Base-by-base conservation (phyloP, 92 coral and sea anemone species). In the Pocillopora meandrina region DNA sequence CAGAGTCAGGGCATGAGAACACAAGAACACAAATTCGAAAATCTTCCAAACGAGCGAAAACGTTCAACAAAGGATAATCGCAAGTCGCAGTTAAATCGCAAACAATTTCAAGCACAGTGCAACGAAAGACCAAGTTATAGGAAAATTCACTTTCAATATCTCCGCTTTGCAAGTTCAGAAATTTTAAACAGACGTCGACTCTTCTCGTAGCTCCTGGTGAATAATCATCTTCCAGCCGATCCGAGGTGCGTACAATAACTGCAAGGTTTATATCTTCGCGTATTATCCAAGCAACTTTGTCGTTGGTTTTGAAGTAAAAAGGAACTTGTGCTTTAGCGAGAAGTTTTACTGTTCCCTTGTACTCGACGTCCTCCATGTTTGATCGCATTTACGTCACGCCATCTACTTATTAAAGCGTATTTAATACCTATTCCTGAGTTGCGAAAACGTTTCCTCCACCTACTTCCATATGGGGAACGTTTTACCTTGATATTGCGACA, bases 271-370 rank as follows among this genome's bases (percentile, higher is more conserved):
- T 77, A 34, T 81, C 60, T 58, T 70, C 85, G 23, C 85, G 85
- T 12, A 77, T 35, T 34, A 81, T 70, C 85, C 85, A 81, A 42
- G 85, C 70, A 35, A 81, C 70, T 81, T 81, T 81, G 85, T 81
- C 85, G 77, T 71, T 81, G 2, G 85, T 81, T 71, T 81, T 81
- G 77, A 81, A 81, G 85, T 81, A 81, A 71, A 81, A 81, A 8
- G 85, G 85, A 9, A 81, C 77, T 56, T 81, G 69, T 34, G 76
- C 77, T 71, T 81, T 57, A 2, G 70, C 23, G 31, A 81, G 67
- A 47, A 81, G 77, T 42, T 70, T 59, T 8, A 81, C 9, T 34
- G 17, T 55, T 36, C 74, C 74, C 33, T 17, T 9, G 85, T 31
- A 72, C 12, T 21, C 7, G 63, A 15, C 61, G 16, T 73, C 83